These are phyloP conservation scores for Conistra vaccinii DNA, from an alignment of 2,888 invertebrate genomes.

Conservation along the genomic window DNA sequence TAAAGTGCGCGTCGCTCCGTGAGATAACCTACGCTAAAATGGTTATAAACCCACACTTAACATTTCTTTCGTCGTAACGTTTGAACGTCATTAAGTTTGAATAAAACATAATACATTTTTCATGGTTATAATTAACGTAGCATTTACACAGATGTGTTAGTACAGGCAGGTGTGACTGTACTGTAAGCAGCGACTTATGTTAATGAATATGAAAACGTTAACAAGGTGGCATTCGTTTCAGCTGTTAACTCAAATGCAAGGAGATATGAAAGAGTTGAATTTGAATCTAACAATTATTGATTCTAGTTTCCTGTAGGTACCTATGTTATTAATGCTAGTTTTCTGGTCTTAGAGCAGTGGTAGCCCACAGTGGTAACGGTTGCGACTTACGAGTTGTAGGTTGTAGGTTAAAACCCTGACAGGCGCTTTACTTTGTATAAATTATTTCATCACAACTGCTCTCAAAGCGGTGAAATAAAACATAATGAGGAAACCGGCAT, in stretches of 20 bases:
- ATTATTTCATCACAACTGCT: too few species aligned
- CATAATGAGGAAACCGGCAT: too few species aligned
- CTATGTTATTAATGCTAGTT: not conserved
- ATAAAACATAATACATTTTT: not conserved
- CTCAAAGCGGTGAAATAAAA: too few species aligned
- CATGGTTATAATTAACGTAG: not conserved
- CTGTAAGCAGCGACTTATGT: not conserved
- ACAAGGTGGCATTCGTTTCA: not conserved
- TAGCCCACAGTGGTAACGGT: too few species aligned
- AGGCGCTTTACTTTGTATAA: too few species aligned
- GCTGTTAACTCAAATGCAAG: not conserved
- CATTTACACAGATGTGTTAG: too few species aligned
- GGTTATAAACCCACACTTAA: not conserved
- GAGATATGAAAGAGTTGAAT: not conserved
- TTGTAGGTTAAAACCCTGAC: too few species aligned
- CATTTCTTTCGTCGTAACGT: not conserved
- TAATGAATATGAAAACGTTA: not conserved
- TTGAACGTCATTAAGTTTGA: not conserved
- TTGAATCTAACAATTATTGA: not conserved
- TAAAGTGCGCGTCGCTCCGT: not conserved
- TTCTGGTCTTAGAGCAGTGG: not conserved
- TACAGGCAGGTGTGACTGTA: conserved; percentile 5
- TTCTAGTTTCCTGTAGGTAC: not conserved
- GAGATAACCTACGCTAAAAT: not conserved
- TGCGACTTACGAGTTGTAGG: too few species aligned